Evolutionary conservation across 2,888 invertebrate genomes (phyloP).

Genomic region (Phania funesta): DNA sequence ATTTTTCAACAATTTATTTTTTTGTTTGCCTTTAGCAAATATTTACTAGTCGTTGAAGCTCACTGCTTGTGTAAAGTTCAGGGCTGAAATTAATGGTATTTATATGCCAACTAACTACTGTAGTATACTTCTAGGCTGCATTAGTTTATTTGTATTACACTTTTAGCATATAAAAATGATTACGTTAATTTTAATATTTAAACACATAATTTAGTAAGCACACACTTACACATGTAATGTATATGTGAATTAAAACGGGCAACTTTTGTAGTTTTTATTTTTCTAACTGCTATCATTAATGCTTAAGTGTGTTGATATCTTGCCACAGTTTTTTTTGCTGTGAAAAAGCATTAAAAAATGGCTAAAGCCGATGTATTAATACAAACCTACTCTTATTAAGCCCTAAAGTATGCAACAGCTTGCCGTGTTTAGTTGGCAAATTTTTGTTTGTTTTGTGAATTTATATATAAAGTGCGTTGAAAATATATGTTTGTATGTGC

Average conservation of each 20-base stretch:
- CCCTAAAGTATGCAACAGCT: conserved; percentile 63
- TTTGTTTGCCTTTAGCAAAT: conserved; percentile 2
- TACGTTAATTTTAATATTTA: conserved; percentile 39
- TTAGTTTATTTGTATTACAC: not conserved
- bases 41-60: not conserved
- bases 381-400: not conserved
- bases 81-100: conserved; percentile 32
- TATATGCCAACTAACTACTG: conserved; percentile 13
- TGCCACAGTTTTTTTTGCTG: not conserved
- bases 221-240: conserved; percentile 20
- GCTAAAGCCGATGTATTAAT: too few relatives aligned
- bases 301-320: not conserved
- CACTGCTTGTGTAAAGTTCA: conserved; percentile 46
- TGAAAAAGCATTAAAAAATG: not conserved
- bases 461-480: conserved; percentile 5
- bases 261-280: too few relatives aligned
- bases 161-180: conserved; percentile 11
- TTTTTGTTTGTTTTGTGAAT: not conserved
- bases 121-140: conserved; percentile 49
- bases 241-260: too few relatives aligned
- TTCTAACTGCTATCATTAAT: not conserved
- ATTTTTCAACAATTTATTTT: not conserved
- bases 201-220: conserved; percentile 44
- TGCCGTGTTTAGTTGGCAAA: conserved; percentile 32
- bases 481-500: conserved; percentile 19